A percentile compares a stretch with the other conserved stretches of the same genome.
phyloP scores from a whole-genome alignment of 2,113 vertebrate genomes.

The Thinocorus orbignyianus region DNA sequence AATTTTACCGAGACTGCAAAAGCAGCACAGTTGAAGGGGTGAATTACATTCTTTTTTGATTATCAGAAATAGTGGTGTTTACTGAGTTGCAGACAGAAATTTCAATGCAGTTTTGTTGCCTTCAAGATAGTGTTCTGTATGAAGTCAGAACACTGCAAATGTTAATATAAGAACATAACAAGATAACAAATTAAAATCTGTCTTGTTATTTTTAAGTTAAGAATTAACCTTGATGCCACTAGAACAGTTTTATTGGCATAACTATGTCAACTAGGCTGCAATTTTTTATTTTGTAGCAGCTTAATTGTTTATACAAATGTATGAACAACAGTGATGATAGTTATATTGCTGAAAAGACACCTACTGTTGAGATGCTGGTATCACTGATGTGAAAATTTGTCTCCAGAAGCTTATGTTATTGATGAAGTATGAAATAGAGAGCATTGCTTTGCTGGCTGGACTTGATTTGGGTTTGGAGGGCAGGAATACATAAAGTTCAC shows the following conservation, averaged over 20 bases:
- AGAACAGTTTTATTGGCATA: neutral
- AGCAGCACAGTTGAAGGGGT: neutral
- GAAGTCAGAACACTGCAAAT: neutral
- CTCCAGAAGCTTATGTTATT: neutral
- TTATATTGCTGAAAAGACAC: neutral
- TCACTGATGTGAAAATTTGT: neutral
- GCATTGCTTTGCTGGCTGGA: neutral
- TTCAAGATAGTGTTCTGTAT: neutral
- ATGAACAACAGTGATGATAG: neutral
- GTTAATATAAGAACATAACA: neutral
- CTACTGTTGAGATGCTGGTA: neutral
- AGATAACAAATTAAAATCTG: neutral
- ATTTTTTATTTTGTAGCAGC: neutral
- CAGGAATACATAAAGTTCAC: neutral
- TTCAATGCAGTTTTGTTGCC: neutral
- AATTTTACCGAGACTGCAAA: neutral
- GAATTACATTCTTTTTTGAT: neutral
- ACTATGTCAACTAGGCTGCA: neutral
- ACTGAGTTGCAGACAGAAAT: neutral
- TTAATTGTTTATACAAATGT: neutral
- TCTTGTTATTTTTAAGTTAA: neutral
- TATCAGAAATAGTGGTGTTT: neutral
- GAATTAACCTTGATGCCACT: neutral
- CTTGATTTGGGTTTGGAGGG: neutral
- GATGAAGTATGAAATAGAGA: neutral